A percentile compares a stretch with the other conserved stretches of the same genome.
Evolutionary conservation across 1,140 invertebrate genomes (phyloP).

Genomic region (Dendroctonus ponderosae): DNA sequence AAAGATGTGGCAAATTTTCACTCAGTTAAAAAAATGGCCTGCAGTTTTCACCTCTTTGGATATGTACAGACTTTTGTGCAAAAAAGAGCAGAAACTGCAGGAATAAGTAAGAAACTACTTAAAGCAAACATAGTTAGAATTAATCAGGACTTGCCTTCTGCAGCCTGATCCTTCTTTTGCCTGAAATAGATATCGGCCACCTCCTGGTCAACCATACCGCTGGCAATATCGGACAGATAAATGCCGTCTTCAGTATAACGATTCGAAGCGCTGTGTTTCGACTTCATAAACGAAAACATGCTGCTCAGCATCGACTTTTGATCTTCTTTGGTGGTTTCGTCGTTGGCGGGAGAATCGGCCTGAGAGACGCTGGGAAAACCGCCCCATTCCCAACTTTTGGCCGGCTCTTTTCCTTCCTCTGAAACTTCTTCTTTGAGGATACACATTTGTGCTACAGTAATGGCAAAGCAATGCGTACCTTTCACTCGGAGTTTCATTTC

Average conservation of each 20-base stretch:
- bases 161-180: slow-evolving; percentile 49
- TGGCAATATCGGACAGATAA: slow-evolving; percentile 89
- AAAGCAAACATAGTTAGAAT: slow-evolving; percentile 14
- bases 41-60: no score
- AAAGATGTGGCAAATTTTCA: no score
- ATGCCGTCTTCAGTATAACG: slow-evolving; percentile 67
- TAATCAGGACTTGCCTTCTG: slow-evolving; percentile 29
- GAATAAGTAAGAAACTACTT: not conserved
- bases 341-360: slow-evolving; percentile 36
- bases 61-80: no score
- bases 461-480: not conserved
- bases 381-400: slow-evolving; percentile 93
- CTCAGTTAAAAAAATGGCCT: no score
- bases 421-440: slow-evolving; percentile 36
- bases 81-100: slow-evolving; percentile 5
- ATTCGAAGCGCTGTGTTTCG: slow-evolving; percentile 66
- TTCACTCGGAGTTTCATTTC: slow-evolving; percentile 67
- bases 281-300: slow-evolving; percentile 92
- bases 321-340: slow-evolving; percentile 55
- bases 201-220: slow-evolving; percentile 86
- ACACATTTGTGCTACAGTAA: not conserved
- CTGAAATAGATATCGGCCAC: slow-evolving; percentile 88
- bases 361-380: slow-evolving; percentile 72
- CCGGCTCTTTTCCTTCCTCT: slow-evolving; percentile 53
- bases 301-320: slow-evolving; percentile 77